Evolutionary conservation across 2,113 vertebrate species (phyloP), one percentile per base, ranked within the genome.

Genomic region (Eublepharis macularius): DNA sequence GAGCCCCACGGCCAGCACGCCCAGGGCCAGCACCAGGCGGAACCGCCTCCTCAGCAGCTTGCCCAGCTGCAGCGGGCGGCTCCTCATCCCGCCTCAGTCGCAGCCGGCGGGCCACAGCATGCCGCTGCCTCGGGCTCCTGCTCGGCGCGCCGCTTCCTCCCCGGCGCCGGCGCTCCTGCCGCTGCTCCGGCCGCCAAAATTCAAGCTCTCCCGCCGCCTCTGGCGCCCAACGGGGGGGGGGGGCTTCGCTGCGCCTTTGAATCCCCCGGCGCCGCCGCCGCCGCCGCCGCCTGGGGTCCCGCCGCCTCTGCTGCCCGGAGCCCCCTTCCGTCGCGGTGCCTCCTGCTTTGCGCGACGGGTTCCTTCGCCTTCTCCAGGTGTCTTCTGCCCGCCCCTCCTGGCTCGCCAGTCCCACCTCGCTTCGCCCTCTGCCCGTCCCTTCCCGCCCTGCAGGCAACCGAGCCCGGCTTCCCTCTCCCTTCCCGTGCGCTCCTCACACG

Each of bases 1-100:
- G 79, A 96, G 92, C 87, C 90, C 95, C 89, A 95, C 84, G 6
- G 90, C 92, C 72, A 96, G 84, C 65, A 91, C 80, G 9, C 92
- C 92, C 43, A 95, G 78, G 36, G 87, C 86, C 82, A 96, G 90
- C 81, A 94, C 82, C 86, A 96, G 93, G 92, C 95, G 86, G 84
- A 93, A 92, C 89, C 94, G 92, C 83, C 95, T 93, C 79, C 93
- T 90, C 92, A 95, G 89, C 90, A 92, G 90, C 92, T 92, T 90
- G 78, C 88, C 84, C 89, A 91, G 85, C 68, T 92, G 93, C 86
- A 90, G 83, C 77, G 92, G 92, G 90, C 93, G 93, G 83, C 83
- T 73, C 87, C 86, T 45, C 92, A 94, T 92, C 76, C 78, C 89
- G 89, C 29, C 70, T 83, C 81, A 83, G 70, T 32, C 81, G 24